Conservation (phyloP, 2,113 vertebrate genomes). For the Siniperca knerii region DNA sequence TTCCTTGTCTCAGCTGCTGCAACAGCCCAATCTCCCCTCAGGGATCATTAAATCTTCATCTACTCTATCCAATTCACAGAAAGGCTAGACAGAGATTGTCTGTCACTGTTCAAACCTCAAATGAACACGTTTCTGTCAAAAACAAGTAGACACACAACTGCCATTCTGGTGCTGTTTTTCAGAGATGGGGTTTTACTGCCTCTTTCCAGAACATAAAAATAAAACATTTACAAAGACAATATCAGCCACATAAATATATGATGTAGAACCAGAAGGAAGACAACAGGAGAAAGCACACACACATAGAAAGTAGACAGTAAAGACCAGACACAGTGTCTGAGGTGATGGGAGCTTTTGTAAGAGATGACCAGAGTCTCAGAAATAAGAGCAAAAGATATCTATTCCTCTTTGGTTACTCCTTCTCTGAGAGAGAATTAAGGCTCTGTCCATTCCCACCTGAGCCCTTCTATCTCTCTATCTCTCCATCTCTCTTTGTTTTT, state of each 20-base stretch:
- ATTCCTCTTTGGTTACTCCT: conserved; percentile 30
- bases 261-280: neutral
- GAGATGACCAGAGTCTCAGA: conserved; percentile 1
- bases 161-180: neutral
- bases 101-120: conserved; percentile 10
- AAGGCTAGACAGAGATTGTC: neutral
- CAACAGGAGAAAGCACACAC: neutral
- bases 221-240: neutral
- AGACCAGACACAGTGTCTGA: neutral
- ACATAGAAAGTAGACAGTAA: neutral
- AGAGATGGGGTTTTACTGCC: neutral
- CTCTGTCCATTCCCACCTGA: conserved; percentile 48
- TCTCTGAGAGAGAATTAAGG: conserved; percentile 24
- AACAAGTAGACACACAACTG: neutral
- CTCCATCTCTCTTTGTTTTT: conserved; percentile 2
- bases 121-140: conserved; percentile 24
- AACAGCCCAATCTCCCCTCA: conserved; percentile 34
- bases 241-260: conserved; percentile 8
- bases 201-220: conserved; percentile 4
- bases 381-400: conserved; percentile 13
- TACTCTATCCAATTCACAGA: conserved; percentile 17
- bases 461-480: neutral
- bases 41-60: conserved; percentile 60
- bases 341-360: neutral
- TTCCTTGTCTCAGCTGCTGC: conserved; percentile 20